Evolutionary conservation across 2,888 invertebrate genomes (phyloP).

Genomic region (Eupithecia vulgata): DNA sequence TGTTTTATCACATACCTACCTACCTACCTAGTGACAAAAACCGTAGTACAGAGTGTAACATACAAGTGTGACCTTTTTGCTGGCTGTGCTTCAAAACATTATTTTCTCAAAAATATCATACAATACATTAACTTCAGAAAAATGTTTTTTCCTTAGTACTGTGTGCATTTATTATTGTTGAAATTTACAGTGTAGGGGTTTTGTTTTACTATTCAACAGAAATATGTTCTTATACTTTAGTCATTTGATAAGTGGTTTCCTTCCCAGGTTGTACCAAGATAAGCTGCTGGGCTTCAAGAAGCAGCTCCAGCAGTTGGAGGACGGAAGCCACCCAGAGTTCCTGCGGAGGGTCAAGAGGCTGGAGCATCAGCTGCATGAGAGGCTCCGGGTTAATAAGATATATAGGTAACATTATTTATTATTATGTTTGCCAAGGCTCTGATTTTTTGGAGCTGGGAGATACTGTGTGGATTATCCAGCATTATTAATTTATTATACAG

Average conservation of each 20-base stretch:
- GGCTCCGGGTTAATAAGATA: slow-evolving; percentile 90
- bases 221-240: background rate
- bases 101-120: too few species aligned
- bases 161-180: too few species aligned
- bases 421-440: background rate
- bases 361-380: slow-evolving; percentile 92
- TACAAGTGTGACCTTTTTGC: too few species aligned
- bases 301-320: slow-evolving; percentile 94
- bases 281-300: slow-evolving; percentile 94
- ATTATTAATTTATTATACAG: background rate
- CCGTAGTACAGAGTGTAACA: too few species aligned
- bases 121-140: too few species aligned
- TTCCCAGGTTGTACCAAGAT: slow-evolving; percentile 92
- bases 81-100: too few species aligned
- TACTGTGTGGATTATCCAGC: background rate
- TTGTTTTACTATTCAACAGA: too few species aligned
- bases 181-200: too few species aligned
- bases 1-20: too few species aligned
- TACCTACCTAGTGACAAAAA: too few species aligned
- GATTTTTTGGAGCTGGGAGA: background rate
- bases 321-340: slow-evolving; percentile 94
- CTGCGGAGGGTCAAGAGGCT: slow-evolving; percentile 91
- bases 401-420: slow-evolving; percentile 66
- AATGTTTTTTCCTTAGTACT: too few species aligned
- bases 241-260: background rate